Percentiles rank a stretch among this genome's conserved stretches.
These are phyloP conservation scores for Lasioglossum oenotherae DNA, from an alignment of 2,888 invertebrate species.

Conservation along the genomic window DNA sequence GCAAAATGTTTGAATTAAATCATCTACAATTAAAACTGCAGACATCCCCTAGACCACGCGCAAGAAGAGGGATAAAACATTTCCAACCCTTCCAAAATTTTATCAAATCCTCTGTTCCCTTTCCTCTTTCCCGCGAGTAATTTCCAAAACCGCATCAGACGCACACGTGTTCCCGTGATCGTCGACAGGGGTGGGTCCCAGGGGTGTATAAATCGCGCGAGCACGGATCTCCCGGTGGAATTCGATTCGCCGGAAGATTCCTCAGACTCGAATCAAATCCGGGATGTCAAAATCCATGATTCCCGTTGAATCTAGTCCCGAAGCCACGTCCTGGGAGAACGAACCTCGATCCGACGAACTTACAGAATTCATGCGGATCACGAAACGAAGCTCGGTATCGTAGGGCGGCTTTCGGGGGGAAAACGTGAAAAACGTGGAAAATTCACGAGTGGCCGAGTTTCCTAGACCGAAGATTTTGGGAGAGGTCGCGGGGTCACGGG, in stretches of 20 bases:
- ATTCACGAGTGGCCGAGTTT: slow-evolving; percentile 25
- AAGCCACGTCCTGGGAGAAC: neutral
- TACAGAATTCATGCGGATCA: slow-evolving; percentile 14
- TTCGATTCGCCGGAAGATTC: neutral
- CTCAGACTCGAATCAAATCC: slow-evolving; percentile 2
- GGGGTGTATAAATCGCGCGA: neutral
- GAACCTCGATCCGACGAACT: neutral
- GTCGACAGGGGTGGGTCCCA: neutral
- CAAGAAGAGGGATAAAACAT: neutral
- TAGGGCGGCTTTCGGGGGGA: slow-evolving; percentile 6
- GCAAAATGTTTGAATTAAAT: neutral
- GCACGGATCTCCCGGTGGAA: neutral
- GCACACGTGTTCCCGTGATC: neutral
- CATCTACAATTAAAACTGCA: neutral
- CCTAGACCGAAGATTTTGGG: neutral
- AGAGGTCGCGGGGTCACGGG: slow-evolving; percentile 27
- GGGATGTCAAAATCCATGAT: slow-evolving; percentile 11
- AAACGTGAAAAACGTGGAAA: slow-evolving; percentile 13
- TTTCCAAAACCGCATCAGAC: neutral
- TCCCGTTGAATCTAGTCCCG: neutral
- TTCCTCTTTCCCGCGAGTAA: neutral
- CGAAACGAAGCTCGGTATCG: neutral
- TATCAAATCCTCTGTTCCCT: neutral
- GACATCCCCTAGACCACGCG: neutral
- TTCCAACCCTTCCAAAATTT: neutral